phyloP scores from a whole-genome alignment of 2,797 vertebrate species.

The Phyllotis vaccarum region DNA sequence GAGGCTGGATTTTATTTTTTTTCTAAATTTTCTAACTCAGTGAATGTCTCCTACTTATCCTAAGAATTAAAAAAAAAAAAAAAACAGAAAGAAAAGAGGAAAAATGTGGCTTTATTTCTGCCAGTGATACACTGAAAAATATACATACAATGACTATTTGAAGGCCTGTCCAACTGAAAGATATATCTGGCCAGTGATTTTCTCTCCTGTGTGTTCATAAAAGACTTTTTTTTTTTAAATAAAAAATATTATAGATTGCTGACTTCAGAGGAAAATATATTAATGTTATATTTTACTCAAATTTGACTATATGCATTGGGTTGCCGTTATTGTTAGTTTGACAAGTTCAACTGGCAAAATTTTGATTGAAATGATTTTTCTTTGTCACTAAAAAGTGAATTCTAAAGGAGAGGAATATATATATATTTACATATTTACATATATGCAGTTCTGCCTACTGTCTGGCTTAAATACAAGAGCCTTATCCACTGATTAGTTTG shows the following conservation, averaged over 20 bases:
- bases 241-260: slow-evolving; percentile 69
- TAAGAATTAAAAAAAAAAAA: background rate
- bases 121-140: slow-evolving; percentile 72
- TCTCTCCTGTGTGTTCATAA: slow-evolving; percentile 60
- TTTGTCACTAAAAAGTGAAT: slow-evolving; percentile 72
- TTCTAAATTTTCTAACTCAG: slow-evolving; percentile 66
- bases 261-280: slow-evolving; percentile 67
- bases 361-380: slow-evolving; percentile 75
- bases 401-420: background rate
- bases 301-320: slow-evolving; percentile 33
- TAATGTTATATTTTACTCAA: slow-evolving; percentile 66
- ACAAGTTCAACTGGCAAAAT: slow-evolving; percentile 80
- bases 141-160: slow-evolving; percentile 11
- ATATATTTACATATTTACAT: background rate
- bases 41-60: slow-evolving; percentile 80
- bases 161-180: slow-evolving; percentile 67
- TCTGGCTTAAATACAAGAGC: slow-evolving; percentile 87
- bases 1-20: slow-evolving; percentile 67
- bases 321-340: slow-evolving; percentile 71
- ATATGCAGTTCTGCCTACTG: slow-evolving; percentile 69
- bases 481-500: slow-evolving; percentile 87
- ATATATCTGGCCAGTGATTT: slow-evolving; percentile 62
- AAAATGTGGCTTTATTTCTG: slow-evolving; percentile 77
- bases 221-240: slow-evolving; percentile 70
- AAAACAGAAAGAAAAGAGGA: background rate